These are phyloP conservation scores for Orthochromis malagaraziensis DNA, from an alignment of 2,113 vertebrate genomes.

Conservation along the genomic window DNA sequence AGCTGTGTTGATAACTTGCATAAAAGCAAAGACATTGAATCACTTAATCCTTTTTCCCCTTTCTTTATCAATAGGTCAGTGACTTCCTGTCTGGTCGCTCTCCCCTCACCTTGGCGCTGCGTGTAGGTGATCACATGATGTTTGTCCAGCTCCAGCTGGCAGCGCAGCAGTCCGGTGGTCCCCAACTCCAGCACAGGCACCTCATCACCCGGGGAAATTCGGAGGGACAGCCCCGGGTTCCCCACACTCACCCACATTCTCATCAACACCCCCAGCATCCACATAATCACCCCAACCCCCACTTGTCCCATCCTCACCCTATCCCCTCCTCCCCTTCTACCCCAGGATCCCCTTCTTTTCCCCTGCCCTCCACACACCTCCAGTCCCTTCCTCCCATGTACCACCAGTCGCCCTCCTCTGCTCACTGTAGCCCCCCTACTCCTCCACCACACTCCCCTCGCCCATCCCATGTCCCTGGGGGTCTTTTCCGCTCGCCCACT, in stretches of 20 bases:
- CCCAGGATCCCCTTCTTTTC: conserved; percentile 44
- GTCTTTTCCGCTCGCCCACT: conserved; percentile 79
- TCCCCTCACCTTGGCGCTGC: conserved; percentile 90
- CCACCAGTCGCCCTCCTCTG: conserved; percentile 59
- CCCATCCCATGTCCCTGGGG: conserved; percentile 73
- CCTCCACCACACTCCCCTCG: conserved; percentile 67
- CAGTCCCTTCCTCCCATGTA: conserved; percentile 58
- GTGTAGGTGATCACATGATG: conserved; percentile 99
- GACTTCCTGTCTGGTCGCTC: conserved; percentile 97
- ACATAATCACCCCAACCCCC: conserved; percentile 51
- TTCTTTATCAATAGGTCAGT: conserved; percentile 79
- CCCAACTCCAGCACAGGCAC: conserved; percentile 86
- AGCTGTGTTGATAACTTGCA: background rate
- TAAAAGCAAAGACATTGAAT: background rate
- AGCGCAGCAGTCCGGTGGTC: conserved; percentile 82
- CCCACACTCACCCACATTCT: conserved; percentile 48
- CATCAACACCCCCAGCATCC: conserved; percentile 43
- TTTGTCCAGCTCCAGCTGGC: conserved; percentile 97
- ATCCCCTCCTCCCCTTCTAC: conserved; percentile 37
- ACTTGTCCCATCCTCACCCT: conserved; percentile 43
- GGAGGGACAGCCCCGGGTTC: conserved; percentile 66
- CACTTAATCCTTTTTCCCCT: background rate
- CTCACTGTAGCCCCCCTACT: conserved; percentile 73
- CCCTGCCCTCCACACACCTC: conserved; percentile 47
- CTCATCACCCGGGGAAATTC: conserved; percentile 75